These are phyloP conservation scores for Microplitis deprimator DNA, from an alignment of 2,888 invertebrate genomes.

Conservation along the genomic window DNA sequence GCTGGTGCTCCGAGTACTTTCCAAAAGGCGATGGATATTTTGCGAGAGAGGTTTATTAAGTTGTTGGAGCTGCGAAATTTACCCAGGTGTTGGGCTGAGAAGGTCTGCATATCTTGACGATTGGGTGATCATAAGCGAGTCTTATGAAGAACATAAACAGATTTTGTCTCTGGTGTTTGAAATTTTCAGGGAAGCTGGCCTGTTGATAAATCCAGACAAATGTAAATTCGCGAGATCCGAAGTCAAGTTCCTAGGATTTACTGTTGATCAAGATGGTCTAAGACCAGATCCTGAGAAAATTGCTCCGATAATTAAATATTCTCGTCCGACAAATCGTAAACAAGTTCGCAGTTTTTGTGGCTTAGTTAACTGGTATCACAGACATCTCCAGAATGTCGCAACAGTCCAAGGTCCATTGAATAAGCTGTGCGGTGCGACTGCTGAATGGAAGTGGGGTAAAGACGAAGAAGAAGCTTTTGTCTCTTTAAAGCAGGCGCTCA, in stretches of 20 bases:
- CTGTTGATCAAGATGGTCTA: conserved; percentile 32
- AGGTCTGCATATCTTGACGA: too few relatives aligned
- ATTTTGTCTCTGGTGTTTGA: neutral
- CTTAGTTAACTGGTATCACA: conserved; percentile 42
- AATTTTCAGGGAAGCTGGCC: conserved; percentile 19
- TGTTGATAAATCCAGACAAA: conserved; percentile 31
- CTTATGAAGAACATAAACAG: too few relatives aligned
- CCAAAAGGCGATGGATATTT: conserved; percentile 22
- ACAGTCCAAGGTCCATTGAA: neutral
- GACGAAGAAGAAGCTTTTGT: conserved; percentile 12
- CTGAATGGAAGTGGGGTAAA: conserved; percentile 19
- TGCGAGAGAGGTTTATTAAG: too few relatives aligned
- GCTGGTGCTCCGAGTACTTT: conserved; percentile 39
- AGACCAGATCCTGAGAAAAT: conserved; percentile 40
- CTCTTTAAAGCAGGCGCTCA: neutral
- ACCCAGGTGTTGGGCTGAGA: too few relatives aligned
- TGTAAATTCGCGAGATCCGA: conserved; percentile 32
- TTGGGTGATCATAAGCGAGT: too few relatives aligned
- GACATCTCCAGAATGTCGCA: conserved; percentile 22
- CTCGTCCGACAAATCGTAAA: conserved; percentile 29
- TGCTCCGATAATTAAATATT: conserved; percentile 14
- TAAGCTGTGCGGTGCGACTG: neutral
- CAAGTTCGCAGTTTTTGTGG: conserved; percentile 41
- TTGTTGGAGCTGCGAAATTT: too few relatives aligned
- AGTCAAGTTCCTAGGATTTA: neutral